Conservation (phyloP, 30 jellyfish, hydroid and myxozoan genomes). For the Chrysaora quinquecirrha region DNA sequence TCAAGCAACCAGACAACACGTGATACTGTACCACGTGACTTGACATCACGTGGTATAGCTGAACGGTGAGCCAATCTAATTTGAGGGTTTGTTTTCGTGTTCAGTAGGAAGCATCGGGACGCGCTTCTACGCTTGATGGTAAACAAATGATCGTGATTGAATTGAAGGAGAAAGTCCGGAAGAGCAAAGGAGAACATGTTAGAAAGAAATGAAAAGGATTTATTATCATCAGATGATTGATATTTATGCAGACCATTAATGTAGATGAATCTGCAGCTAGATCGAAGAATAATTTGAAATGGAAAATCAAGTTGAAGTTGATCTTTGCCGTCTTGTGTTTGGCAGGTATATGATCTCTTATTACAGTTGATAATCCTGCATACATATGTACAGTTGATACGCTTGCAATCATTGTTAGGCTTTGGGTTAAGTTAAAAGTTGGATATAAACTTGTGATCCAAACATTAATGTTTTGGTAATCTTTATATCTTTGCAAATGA, state of each 20-base stretch:
- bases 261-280: neutral
- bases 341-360: conserved; percentile 24
- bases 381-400: neutral
- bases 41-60: conserved; percentile 16
- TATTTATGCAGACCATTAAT: conserved; percentile 5
- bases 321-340: conserved; percentile 17
- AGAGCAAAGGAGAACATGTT: neutral
- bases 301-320: conserved; percentile 43
- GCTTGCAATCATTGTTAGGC: neutral
- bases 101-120: conserved; percentile 6
- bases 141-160: neutral
- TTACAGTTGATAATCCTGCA: neutral
- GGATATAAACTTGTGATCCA: no score
- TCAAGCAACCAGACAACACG: neutral
- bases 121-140: neutral
- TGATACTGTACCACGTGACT: no score
- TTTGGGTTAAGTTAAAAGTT: no score
- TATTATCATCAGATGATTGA: neutral
- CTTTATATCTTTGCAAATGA: no score
- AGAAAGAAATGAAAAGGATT: neutral
- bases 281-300: conserved; percentile 8
- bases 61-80: neutral
- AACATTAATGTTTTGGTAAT: no score
- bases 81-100: no score
- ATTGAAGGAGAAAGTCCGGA: neutral